Percentiles rank a stretch among this genome's conserved stretches.
Evolutionary conservation across 2,113 vertebrate species (phyloP).

Genomic region (Morone saxatilis): DNA sequence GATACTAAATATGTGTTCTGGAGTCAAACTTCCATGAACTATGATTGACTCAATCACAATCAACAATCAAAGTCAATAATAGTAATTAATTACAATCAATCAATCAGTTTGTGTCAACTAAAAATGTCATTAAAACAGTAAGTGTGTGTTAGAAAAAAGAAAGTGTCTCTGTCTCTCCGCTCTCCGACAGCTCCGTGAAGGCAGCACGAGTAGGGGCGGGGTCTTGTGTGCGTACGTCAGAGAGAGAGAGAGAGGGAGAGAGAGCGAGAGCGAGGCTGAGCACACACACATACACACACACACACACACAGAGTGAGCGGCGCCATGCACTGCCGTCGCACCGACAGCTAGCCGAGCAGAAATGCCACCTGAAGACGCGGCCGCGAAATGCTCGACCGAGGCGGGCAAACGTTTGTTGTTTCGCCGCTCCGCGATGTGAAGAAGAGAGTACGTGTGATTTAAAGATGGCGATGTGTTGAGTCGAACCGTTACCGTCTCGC

Average conservation of each 20-base stretch:
- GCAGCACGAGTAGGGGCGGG: slow-evolving; percentile 35
- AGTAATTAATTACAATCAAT: too few relatives aligned
- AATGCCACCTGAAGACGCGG: slow-evolving; percentile 62
- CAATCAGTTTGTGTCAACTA: too few relatives aligned
- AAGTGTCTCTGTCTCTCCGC: too few relatives aligned
- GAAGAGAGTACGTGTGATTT: slow-evolving; percentile 6
- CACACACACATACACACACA: slow-evolving; percentile 18
- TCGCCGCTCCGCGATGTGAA: slow-evolving; percentile 31
- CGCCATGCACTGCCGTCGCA: slow-evolving; percentile 71
- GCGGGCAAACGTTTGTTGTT: background rate
- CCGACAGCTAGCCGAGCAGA: slow-evolving; percentile 43
- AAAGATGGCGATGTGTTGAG: slow-evolving; percentile 62
- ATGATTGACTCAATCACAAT: too few relatives aligned
- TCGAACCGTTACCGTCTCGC: slow-evolving; percentile 52
- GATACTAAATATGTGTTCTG: too few relatives aligned
- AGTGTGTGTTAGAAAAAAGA: too few relatives aligned
- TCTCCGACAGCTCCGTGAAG: background rate
- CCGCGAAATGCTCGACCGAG: slow-evolving; percentile 29
- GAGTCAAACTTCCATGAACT: too few relatives aligned
- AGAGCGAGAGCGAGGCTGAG: slow-evolving; percentile 33
- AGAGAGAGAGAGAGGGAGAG: slow-evolving; percentile 39
- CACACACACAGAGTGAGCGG: slow-evolving; percentile 5
- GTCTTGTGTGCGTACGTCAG: slow-evolving; percentile 53
- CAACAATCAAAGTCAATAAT: too few relatives aligned
- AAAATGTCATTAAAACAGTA: too few relatives aligned